These are phyloP conservation scores for Ptychadena robeensis DNA, from an alignment of 2,797 vertebrate genomes.

Conservation along the genomic window DNA sequence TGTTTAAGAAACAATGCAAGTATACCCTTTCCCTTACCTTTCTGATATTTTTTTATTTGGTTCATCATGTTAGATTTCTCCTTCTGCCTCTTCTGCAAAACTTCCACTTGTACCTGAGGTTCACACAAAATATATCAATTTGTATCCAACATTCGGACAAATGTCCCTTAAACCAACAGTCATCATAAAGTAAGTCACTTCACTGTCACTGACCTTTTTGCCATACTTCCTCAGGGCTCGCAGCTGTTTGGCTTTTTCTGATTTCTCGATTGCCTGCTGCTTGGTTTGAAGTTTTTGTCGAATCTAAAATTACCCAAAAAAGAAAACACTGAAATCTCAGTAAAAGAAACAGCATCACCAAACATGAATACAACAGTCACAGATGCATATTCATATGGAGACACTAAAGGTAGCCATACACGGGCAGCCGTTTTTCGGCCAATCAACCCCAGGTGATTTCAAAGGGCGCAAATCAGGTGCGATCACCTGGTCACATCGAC, in stretches of 20 bases:
- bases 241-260: slow-evolving; percentile 94
- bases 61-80: slow-evolving; percentile 93
- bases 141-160: not conserved
- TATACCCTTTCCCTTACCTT: too few species aligned
- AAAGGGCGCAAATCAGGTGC: too few species aligned
- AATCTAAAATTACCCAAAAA: slow-evolving; percentile 76
- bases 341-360: too few species aligned
- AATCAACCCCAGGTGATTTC: too few species aligned
- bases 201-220: slow-evolving; percentile 85
- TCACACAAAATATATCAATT: not conserved
- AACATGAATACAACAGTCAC: too few species aligned
- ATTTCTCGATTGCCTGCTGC: slow-evolving; percentile 87
- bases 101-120: slow-evolving; percentile 89
- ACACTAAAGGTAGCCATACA: too few species aligned
- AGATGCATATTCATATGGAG: too few species aligned
- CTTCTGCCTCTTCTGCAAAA: slow-evolving; percentile 94
- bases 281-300: slow-evolving; percentile 91
- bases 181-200: not conserved
- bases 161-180: not conserved
- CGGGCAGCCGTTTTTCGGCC: too few species aligned
- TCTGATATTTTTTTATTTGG: slow-evolving; percentile 95
- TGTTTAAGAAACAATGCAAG: too few species aligned
- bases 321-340: slow-evolving; percentile 4
- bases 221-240: slow-evolving; percentile 93
- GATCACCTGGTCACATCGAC: too few species aligned